Evolutionary conservation across 2,113 vertebrate genomes (phyloP).

Genomic region (Charadrius vociferus): DNA sequence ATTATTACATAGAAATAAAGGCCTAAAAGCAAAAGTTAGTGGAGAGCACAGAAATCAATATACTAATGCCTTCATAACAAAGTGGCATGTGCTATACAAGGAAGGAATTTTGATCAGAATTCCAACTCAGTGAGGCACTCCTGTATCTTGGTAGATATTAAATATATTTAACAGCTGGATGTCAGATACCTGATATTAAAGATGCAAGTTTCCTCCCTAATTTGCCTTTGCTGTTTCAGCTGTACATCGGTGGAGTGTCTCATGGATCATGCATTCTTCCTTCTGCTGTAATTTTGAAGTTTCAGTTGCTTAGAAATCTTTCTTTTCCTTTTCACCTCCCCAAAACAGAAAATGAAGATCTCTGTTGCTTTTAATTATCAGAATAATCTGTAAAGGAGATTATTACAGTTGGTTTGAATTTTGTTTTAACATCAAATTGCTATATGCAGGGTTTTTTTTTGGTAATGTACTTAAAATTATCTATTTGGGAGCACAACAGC

Average conservation of each 20-base stretch:
- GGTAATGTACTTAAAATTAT: background rate
- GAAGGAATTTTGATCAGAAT: background rate
- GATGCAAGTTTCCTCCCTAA: background rate
- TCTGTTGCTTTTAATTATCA: background rate
- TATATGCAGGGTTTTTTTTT: background rate
- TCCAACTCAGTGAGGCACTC: background rate
- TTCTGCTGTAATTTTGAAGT: background rate
- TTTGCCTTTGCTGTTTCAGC: background rate
- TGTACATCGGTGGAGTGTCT: background rate
- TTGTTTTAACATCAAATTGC: background rate
- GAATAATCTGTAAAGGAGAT: background rate
- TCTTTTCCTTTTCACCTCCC: background rate
- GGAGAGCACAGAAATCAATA: background rate
- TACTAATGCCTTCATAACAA: background rate
- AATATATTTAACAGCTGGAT: background rate
- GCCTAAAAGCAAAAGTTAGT: background rate
- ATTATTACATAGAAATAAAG: background rate
- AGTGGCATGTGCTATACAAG: background rate
- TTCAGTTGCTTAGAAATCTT: background rate
- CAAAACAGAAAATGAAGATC: background rate
- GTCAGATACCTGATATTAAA: background rate
- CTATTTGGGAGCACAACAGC: background rate
- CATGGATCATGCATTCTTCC: background rate
- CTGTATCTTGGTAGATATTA: background rate
- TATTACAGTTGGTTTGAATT: background rate